A percentile compares a stretch with the other conserved stretches of the same genome.
phyloP scores from a whole-genome alignment of 1,140 invertebrate species.

The Microplitis mediator region DNA sequence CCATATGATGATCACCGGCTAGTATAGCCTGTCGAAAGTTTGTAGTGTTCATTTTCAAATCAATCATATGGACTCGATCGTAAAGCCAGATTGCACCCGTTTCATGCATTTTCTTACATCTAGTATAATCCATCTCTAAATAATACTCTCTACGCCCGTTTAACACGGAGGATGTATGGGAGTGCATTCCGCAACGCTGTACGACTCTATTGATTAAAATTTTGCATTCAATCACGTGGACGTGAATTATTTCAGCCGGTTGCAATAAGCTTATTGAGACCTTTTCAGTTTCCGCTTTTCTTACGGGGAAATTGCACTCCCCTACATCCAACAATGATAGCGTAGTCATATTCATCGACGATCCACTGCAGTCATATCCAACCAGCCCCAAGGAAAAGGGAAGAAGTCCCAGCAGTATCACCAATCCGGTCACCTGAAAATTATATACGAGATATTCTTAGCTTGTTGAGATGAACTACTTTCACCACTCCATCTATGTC shows the following conservation, averaged over 20 bases:
- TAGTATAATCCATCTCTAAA: no score
- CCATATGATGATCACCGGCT: no score
- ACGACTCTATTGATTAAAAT: background rate
- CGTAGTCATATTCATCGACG: background rate
- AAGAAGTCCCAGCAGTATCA: background rate
- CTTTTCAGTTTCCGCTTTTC: background rate
- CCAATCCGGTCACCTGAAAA: background rate
- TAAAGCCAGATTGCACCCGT: background rate
- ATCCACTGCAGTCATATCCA: background rate
- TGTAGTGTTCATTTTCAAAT: background rate
- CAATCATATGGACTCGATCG: background rate
- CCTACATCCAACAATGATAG: background rate
- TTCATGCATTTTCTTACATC: background rate
- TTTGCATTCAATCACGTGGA: background rate
- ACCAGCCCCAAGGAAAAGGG: background rate
- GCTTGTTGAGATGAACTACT: background rate
- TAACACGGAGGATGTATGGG: no score
- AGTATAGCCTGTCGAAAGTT: background rate
- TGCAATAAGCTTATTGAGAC: no score
- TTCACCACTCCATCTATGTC: background rate
- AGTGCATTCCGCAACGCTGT: background rate
- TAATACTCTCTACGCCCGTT: no score
- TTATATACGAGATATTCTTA: background rate
- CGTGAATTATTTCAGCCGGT: no score
- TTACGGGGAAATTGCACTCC: background rate